These are phyloP conservation scores for Epicampocera succincta DNA, from an alignment of 2,888 invertebrate genomes.

Conservation along the genomic window DNA sequence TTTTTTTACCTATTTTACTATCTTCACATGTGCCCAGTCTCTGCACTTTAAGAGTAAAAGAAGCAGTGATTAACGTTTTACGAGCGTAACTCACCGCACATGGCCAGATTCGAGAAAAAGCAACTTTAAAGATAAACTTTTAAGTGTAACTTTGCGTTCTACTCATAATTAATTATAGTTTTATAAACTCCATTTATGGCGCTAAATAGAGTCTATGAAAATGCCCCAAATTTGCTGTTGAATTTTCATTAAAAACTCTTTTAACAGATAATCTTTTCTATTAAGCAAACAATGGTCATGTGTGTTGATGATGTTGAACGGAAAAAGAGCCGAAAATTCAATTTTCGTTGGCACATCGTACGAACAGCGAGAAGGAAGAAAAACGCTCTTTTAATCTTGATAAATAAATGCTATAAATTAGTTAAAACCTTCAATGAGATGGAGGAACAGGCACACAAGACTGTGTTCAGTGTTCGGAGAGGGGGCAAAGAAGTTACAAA, in stretches of 20 bases:
- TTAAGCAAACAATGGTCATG: constrained; percentile 31
- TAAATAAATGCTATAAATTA: constrained; percentile 65
- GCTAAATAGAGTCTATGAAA: constrained; percentile 26
- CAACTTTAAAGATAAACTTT: background rate
- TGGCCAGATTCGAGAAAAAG: constrained; percentile 12
- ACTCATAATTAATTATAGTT: constrained; percentile 48
- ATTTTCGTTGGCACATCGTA: constrained; percentile 42
- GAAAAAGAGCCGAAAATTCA: constrained; percentile 36
- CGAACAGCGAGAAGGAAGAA: constrained; percentile 8
- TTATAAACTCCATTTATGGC: constrained; percentile 28
- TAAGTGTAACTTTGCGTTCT: constrained; percentile 26
- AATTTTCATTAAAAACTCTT: constrained; percentile 41
- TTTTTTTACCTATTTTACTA: too few relatives aligned
- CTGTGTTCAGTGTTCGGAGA: background rate
- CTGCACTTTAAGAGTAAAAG: background rate
- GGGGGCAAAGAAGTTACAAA: constrained; percentile 16
- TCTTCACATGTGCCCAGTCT: background rate
- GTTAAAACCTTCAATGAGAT: constrained; percentile 59
- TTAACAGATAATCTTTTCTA: constrained; percentile 50
- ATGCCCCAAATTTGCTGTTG: constrained; percentile 27
- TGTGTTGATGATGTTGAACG: constrained; percentile 18
- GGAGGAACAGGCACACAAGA: constrained; percentile 15
- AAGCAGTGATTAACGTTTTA: constrained; percentile 12
- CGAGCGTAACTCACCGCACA: constrained; percentile 28
- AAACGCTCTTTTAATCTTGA: constrained; percentile 50